Evolutionary conservation across 2,113 vertebrate species (phyloP), one percentile per base, ranked within the genome.

Genomic region (Callipepla californica): DNA sequence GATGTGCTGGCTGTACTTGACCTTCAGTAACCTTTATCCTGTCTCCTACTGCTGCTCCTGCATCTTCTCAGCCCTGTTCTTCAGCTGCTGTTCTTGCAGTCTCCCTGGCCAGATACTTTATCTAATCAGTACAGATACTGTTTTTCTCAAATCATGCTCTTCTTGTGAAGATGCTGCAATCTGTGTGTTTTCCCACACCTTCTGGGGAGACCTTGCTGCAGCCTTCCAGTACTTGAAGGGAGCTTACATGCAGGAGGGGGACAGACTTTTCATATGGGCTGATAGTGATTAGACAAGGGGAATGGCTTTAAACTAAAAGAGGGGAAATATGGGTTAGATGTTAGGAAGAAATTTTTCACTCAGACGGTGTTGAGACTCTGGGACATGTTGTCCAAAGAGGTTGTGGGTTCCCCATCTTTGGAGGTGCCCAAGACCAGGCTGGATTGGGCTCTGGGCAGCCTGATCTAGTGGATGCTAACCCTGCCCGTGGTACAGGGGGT

Each of bases 11-110:
- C 95, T 95, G 81, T 82, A 94, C 92, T 96, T 95, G 96, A 96
- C 96, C 89, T 93, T 97, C 92, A 85, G 77, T 95, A 95, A 96
- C 95, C 94, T 95, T 95, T 94, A 86, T 96, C 90, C 75, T 1
- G 0, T 87, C 89, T 95, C 82, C 85, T 87, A 8, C 87, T 89
- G 90, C 85, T 88, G 63, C 67, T 94, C 73, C 88, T 94, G 26
- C 76, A 77, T 92, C 69, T 95, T 86, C 92, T 59, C 66, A 76
- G 74, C 63, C 86, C 32, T 36, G n/a, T 82, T 88, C 74, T 89
- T 20, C 62, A 0, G 3, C 75, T 57, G 53, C 70, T 69, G 9
- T 86, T 92, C 32, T 36, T 87, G 86, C 9, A 4, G n/a, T 81
- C 93, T 95, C 21, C 50, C 50, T 92, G 81, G 76, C 66, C 79